Base-by-base conservation (phyloP, 2,113 vertebrate species). In the Cervus canadensis region DNA sequence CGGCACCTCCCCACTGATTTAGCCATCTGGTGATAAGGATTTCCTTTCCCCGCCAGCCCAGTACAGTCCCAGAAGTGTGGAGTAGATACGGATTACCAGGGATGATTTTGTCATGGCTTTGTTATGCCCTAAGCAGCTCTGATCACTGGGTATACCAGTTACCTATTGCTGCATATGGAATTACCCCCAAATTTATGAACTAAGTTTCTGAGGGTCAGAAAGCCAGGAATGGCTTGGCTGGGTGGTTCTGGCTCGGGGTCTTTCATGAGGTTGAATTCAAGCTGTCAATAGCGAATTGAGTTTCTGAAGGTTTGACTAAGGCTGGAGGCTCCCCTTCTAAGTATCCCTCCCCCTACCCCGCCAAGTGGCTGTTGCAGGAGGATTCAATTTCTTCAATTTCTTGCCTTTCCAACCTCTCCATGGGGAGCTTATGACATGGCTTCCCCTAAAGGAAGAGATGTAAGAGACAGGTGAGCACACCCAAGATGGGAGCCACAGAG, bases 21-120 rank as follows among this genome's bases (percentile, higher is more conserved):
- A n/a, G n/a, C 12, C 36, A 13, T 52, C 6, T 30, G 30, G 7
- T 5, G 14, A 19, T 1, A 40, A 2, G 17, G 30, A 52, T 25
- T 26, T 4, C 6, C 83, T 52, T 36, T 25, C 6, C 21, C 43
- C 14, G 2, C 30, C 62, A 76, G 50, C 36, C 40, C 21, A 33
- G 3, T 0, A 15, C 3, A 36, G 40, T 15, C 67, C n/a, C 30
- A n/a, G 50, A 6, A 14, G 14, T 0, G 2, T 26, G 26, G 28
- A 4, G 14, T 3, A 16, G 62, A 67, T 4, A 16, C 2, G 8
- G 21, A 16, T 59, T 3, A 25, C 21, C 25, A 1, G 19, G 50
- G 87, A 21, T 36, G 2, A 45, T 12, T 19, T 56, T 0, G 3
- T 25, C 28, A 26, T 3, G 17, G 23, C 62, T 78, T 30, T 60